A percentile compares a stretch with the other conserved stretches of the same genome.
These are phyloP conservation scores for Tenthredo livida DNA, from an alignment of 2,888 invertebrate genomes.

Conservation along the genomic window DNA sequence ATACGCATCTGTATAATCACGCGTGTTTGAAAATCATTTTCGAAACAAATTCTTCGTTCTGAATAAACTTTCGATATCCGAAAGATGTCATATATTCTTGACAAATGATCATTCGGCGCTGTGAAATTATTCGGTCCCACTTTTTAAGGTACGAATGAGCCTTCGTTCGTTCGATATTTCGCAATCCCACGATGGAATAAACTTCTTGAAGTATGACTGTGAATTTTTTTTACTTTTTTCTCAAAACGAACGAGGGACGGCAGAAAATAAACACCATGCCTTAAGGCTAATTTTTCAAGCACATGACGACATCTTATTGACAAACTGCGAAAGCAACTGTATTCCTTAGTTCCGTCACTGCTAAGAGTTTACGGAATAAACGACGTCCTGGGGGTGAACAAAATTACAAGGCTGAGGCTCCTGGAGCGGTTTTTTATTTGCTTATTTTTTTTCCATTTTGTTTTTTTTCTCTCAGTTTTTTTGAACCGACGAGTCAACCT, in stretches of 20 bases:
- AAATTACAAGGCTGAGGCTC: background rate
- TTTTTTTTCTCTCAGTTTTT: background rate
- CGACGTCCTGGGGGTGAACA: background rate
- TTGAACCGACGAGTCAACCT: background rate
- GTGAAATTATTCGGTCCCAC: background rate
- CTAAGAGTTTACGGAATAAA: background rate
- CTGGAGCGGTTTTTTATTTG: background rate
- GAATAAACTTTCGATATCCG: background rate
- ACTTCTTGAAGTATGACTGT: background rate
- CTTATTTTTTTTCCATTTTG: background rate
- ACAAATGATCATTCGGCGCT: background rate
- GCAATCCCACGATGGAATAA: background rate
- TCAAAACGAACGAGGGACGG: background rate
- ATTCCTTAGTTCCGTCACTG: background rate
- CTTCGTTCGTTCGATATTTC: background rate
- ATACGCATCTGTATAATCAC: background rate
- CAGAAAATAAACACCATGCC: background rate
- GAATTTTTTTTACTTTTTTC: background rate
- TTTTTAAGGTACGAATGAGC: background rate
- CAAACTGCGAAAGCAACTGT: background rate
- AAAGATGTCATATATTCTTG: slow-evolving; percentile 1
- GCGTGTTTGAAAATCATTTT: background rate
- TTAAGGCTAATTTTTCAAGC: slow-evolving; percentile 9
- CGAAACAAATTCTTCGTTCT: background rate
- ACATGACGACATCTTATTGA: background rate